Base-by-base conservation (phyloP, 1,140 invertebrate species). In the Steinernema khuongi region DNA sequence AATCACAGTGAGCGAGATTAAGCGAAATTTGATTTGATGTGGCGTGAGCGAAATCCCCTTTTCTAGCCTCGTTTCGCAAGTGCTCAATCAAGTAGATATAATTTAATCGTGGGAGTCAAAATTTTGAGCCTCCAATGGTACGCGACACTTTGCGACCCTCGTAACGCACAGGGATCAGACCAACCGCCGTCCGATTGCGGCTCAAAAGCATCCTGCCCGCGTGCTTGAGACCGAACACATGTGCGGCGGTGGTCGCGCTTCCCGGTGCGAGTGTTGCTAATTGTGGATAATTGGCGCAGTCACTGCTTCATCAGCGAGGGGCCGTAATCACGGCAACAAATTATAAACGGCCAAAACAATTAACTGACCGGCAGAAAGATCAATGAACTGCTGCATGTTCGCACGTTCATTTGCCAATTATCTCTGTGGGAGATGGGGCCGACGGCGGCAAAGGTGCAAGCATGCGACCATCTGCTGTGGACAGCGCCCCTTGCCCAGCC, bases 31-130 rank as follows among this genome's bases (percentile, higher is more conserved):
- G 50, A 60, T 60, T 60, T 60, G 50, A 60, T 60, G 50, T 26
- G 50, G 50, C 14, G 50, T 60, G 50, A n/a, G 36, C 50, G 14
- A 60, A 60, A 60, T 60, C 50, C 50, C 50, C 50, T 60, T 60
- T 60, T 60, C 50, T 60, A 26, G 14, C 50, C 50, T 60, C 50
- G 50, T 60, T 60, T 60, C 50, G 50, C 50, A 60, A 60, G 50
- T 60, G 22, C 50, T 60, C 50, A 60, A 60, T 60, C 50, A 60
- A 60, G 14, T 60, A 60, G 50, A 60, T 26, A 60, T 60, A 60
- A 60, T 60, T 60, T 60, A 60, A 60, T 60, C 50, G 50, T 22
- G 22, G 50, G 50, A 60, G 50, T 60, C 50, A 60, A 60, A 60
- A 60, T 7, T 60, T 60, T 60, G 14, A 22, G 50, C 50, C 50